These are phyloP conservation scores for Magallana gigas DNA, from an alignment of 1,140 invertebrate species.

Conservation along the genomic window DNA sequence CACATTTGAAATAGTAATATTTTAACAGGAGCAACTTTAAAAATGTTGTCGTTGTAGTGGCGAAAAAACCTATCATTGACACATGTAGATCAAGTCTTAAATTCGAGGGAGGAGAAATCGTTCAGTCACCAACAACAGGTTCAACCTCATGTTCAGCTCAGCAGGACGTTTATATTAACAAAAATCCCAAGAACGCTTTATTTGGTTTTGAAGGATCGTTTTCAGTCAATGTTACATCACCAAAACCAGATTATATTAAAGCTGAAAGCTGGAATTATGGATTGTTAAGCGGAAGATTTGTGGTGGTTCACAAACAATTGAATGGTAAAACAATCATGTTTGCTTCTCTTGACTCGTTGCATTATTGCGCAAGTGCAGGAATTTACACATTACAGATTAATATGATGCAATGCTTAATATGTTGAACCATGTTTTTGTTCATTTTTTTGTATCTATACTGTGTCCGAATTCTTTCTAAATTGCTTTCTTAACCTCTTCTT, in stretches of 20 bases:
- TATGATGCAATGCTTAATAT: no score
- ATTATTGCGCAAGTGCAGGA: no score
- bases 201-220: neutral
- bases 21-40: no score
- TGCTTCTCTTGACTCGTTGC: no score
- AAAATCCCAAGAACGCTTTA: neutral
- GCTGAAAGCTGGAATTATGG: neutral
- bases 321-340: neutral
- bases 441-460: no score
- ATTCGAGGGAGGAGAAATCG: neutral
- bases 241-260: neutral
- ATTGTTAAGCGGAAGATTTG: neutral
- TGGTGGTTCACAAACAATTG: neutral
- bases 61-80: neutral
- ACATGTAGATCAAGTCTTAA: neutral
- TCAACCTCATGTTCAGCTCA: neutral
- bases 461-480: no score
- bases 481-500: no score
- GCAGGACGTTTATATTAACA: neutral
- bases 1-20: no score
- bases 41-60: neutral
- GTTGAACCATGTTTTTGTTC: no score
- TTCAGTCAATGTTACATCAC: neutral
- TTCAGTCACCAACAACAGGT: neutral
- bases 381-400: no score